These are phyloP conservation scores for Margarornis squamiger DNA, from an alignment of 2,797 vertebrate species.

Conservation along the genomic window DNA sequence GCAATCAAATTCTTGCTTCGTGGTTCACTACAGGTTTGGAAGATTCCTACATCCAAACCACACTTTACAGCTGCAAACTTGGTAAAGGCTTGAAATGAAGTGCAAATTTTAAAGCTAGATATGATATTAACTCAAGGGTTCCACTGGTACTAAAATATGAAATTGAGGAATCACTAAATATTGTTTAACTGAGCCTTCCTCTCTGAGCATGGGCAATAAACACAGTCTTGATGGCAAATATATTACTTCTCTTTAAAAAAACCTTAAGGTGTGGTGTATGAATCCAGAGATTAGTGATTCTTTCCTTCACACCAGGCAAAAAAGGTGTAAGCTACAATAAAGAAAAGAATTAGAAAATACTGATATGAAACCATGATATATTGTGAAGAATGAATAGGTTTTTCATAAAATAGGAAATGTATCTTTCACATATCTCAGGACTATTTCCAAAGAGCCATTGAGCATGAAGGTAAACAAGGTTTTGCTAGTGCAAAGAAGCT, in stretches of 20 bases:
- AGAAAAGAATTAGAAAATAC: background rate
- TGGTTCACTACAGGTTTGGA: background rate
- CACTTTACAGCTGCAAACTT: background rate
- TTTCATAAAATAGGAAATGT: background rate
- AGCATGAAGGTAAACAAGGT: background rate
- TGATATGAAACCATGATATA: background rate
- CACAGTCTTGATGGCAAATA: background rate
- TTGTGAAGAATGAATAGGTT: background rate
- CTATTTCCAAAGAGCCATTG: background rate
- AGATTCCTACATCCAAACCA: background rate
- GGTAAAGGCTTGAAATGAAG: background rate
- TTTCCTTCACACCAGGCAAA: background rate
- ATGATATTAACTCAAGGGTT: background rate
- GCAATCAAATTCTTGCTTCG: background rate
- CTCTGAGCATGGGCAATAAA: background rate
- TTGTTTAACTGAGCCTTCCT: background rate
- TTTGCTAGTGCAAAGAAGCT: background rate
- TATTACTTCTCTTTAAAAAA: background rate
- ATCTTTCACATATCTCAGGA: background rate
- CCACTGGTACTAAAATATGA: background rate
- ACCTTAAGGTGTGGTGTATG: background rate
- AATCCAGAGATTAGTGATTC: background rate
- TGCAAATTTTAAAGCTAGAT: background rate
- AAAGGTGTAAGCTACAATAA: fast-evolving
- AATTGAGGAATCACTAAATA: background rate